These are phyloP conservation scores for Ectemnius lituratus DNA, from an alignment of 2,888 invertebrate species.

Conservation along the genomic window DNA sequence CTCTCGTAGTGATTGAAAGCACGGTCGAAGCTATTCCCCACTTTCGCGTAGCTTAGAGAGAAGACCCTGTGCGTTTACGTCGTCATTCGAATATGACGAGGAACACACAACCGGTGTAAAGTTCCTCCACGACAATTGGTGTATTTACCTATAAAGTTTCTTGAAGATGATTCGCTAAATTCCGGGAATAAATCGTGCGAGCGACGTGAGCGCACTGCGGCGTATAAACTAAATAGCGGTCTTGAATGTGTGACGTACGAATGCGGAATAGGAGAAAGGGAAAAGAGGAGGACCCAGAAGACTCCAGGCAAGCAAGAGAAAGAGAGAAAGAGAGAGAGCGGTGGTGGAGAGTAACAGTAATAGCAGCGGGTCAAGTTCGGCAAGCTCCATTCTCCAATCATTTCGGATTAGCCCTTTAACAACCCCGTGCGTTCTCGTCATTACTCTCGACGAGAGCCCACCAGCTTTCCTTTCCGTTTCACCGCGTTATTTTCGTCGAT, in stretches of 20 bases:
- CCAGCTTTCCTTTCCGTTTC: constrained; percentile 46
- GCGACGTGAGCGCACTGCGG: constrained; percentile 34
- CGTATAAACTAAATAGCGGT: constrained; percentile 40
- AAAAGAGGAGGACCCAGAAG: no score
- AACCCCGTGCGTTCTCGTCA: constrained; percentile 48
- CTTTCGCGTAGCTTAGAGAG: constrained; percentile 51
- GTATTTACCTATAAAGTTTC: no score
- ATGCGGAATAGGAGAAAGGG: constrained; percentile 56
- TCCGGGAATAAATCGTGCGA: constrained; percentile 3
- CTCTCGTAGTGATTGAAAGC: constrained; percentile 29
- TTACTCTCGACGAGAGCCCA: constrained; percentile 18
- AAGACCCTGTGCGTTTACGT: constrained; percentile 37
- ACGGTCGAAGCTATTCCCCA: constrained; percentile 51
- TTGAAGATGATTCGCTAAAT: background rate
- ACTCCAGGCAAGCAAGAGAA: constrained; percentile 16
- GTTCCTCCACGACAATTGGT: no score
- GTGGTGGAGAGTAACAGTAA: background rate
- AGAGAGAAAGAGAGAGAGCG: constrained; percentile 25
- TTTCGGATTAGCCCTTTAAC: constrained; percentile 32
- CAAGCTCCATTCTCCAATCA: constrained; percentile 33
- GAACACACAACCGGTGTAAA: background rate
- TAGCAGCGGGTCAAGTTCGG: background rate
- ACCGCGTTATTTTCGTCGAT: constrained; percentile 45
- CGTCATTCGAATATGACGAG: background rate
- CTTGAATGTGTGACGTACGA: constrained; percentile 58